These are phyloP conservation scores for Lethocerus indicus DNA, from an alignment of 1,140 invertebrate genomes.

Conservation along the genomic window DNA sequence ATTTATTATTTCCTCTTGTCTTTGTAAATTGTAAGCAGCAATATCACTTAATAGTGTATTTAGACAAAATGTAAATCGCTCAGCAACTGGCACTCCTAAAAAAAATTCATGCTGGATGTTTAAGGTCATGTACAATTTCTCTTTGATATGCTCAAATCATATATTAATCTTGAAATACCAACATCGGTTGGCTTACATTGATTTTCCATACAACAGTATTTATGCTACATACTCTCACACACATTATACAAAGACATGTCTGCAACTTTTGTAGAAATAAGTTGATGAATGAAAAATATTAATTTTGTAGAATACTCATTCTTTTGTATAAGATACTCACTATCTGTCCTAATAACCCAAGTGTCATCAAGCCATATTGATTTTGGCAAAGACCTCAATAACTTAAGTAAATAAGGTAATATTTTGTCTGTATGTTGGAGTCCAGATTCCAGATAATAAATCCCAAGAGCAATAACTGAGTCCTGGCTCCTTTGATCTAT, in stretches of 20 bases:
- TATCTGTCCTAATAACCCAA: constrained; percentile 38
- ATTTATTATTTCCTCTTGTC: constrained; percentile 56
- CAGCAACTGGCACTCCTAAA: constrained; percentile 68
- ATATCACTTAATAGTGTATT: constrained; percentile 84
- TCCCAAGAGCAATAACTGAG: constrained; percentile 79
- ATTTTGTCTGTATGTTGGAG: constrained; percentile 72
- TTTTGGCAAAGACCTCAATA: constrained; percentile 61
- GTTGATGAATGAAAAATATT: no score
- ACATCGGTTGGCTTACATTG: no score
- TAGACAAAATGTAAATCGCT: constrained; percentile 84
- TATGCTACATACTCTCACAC: no score
- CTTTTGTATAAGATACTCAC: constrained; percentile 40
- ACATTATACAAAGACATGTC: no score
- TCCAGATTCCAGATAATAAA: constrained; percentile 81
- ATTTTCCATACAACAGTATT: no score
- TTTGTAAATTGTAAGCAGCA: constrained; percentile 47
- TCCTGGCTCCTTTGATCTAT: constrained; percentile 73
- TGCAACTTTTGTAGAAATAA: no score
- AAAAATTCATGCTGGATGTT: no score
- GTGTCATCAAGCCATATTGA: constrained; percentile 62
- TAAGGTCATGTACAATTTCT: no score
- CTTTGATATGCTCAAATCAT: no score
- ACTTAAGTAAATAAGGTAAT: constrained; percentile 68
- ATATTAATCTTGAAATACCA: no score
- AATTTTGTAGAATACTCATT: no score